Evolutionary conservation across 1,140 invertebrate genomes (phyloP), one percentile per base, ranked within the genome.

Genomic region (Penaeus japonicus): DNA sequence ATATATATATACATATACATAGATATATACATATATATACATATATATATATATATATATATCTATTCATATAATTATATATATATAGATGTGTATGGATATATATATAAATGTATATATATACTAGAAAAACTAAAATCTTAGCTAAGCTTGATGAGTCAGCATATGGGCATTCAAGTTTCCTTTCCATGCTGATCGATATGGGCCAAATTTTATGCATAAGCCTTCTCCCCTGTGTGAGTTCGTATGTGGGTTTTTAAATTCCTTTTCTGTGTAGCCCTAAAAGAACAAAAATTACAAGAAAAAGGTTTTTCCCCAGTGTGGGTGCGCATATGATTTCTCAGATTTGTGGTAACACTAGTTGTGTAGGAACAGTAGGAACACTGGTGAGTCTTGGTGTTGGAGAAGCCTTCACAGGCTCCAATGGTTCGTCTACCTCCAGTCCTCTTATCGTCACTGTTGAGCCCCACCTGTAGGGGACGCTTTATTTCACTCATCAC

Each of bases 311-410:
- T 87, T 32, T 88, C 86, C 24, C 86, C 86, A 24, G 86, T 88
- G 86, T 88, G 86, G 22, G 86, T 88, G 10, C 86, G 86, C 79
- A 88, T 83, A 65, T 88, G 86, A 80, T 83, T 88, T 65, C 80
- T 73, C 39, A 88, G 86, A 59, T 88, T 88, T 75, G 86, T 88
- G 80, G 65, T 78, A 70, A 88, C 86, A 77, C 83, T 82, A 88
- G 86, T 88, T 35, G 86, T 82, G 86, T 88, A 88, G 79, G 79
- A 20, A 83, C 86, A 88, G 80, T 88, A 88, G 86, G 80, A 83
- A 78, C 86, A 88, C 86, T 88, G 86, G 70, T 88, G 80, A 30
- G 55, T 82, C 86, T 88, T 88, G 85, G 17, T 80, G 85, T 22
- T 81, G 77, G 57, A 70, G 85, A 80, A 80, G 85, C 77, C 84